Evolutionary conservation across 53 echinoderm and acorn worm genomes (phyloP).

Genomic region (Paracentrotus lividus): DNA sequence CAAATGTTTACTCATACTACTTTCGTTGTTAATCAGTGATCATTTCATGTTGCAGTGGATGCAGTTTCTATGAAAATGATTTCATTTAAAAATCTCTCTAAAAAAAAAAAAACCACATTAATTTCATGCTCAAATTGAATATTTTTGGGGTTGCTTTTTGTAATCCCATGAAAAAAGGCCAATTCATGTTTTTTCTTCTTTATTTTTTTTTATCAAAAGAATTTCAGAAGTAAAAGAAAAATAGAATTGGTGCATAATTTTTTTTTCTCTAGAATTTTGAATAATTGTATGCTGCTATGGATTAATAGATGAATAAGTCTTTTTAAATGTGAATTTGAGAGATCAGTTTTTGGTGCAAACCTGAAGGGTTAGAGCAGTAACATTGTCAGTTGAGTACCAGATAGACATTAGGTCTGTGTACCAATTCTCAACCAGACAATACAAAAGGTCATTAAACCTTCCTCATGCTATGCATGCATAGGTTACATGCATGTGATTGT

Average conservation of each 20-base stretch:
- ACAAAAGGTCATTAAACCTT: background rate
- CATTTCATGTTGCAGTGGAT: too few species aligned
- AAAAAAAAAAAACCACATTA: background rate
- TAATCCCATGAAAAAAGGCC: too few species aligned
- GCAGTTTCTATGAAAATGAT: too few species aligned
- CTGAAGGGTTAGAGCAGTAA: constrained; percentile 37
- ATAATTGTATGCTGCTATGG: too few species aligned
- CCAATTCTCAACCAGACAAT: background rate
- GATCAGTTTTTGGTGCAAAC: constrained; percentile 51
- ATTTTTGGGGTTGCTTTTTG: background rate
- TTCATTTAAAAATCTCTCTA: background rate
- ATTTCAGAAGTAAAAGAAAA: too few species aligned
- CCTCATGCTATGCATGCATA: constrained; percentile 49
- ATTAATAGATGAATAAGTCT: constrained; percentile 40
- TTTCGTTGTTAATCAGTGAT: too few species aligned
- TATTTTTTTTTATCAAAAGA: too few species aligned
- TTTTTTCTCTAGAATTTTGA: too few species aligned
- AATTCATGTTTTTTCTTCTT: too few species aligned
- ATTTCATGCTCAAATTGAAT: background rate
- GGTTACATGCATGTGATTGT: background rate
- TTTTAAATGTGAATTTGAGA: constrained; percentile 25
- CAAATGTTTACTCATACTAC: too few species aligned
- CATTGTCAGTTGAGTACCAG: constrained; percentile 12
- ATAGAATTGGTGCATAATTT: too few species aligned
- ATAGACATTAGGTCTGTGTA: background rate